Conservation (phyloP, 2,888 invertebrate species). For the Tolmerus cingulatus region DNA sequence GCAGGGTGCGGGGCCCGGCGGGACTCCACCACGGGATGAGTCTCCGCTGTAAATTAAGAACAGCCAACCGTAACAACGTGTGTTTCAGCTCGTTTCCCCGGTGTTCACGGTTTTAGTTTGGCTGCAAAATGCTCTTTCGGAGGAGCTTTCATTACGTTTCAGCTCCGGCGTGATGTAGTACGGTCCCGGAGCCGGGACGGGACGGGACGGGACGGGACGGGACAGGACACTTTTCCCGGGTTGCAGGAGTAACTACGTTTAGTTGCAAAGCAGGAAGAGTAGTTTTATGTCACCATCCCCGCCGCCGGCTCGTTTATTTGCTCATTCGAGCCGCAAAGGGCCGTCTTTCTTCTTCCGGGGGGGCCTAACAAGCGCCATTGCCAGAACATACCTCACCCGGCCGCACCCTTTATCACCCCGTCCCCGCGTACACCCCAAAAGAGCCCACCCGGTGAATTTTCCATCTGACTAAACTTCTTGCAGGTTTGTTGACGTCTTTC, state of each 20-base stretch:
- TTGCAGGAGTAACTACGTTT: not conserved
- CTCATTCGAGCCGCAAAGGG: not conserved
- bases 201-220: not conserved
- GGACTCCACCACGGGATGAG: not conserved
- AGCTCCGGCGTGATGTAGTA: not conserved
- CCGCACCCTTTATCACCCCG: not conserved
- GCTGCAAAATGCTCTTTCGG: not conserved
- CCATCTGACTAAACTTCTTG: slow-evolving; percentile 18
- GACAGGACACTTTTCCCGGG: not conserved
- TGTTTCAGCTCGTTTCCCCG: slow-evolving; percentile 30
- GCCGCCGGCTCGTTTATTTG: not conserved
- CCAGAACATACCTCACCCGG: not conserved
- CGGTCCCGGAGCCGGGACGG: not conserved
- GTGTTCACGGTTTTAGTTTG: slow-evolving; percentile 17
- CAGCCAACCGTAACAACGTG: slow-evolving; percentile 28
- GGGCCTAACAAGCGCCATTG: not conserved
- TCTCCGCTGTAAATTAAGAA: slow-evolving; percentile 9
- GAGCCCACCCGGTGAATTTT: not conserved
- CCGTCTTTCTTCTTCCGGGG: not conserved
- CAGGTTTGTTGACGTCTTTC: slow-evolving; percentile 38
- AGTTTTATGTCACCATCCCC: not conserved
- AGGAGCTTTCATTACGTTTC: not conserved
- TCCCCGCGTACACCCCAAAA: not conserved
- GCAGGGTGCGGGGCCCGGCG: not conserved
- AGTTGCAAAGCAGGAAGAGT: not conserved